These are phyloP conservation scores for Mesochorus sp. DNA, from an alignment of 2,888 invertebrate genomes.

Conservation along the genomic window DNA sequence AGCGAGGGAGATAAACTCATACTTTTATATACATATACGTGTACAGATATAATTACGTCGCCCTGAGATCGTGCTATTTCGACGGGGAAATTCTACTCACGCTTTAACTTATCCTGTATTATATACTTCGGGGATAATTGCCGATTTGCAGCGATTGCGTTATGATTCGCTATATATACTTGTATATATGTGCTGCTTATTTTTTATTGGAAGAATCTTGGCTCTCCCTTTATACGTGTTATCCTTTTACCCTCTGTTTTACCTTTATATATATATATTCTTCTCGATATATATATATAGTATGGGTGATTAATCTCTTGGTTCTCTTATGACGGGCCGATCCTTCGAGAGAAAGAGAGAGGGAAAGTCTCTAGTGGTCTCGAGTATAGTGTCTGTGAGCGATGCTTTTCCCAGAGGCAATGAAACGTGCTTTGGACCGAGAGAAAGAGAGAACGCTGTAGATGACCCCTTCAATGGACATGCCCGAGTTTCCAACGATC, in stretches of 20 bases:
- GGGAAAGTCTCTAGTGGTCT: too few relatives aligned
- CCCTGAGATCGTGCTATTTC: neutral
- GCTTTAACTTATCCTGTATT: too few relatives aligned
- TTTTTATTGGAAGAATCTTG: too few relatives aligned
- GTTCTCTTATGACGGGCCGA: slow-evolving; percentile 21
- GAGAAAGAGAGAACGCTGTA: too few relatives aligned
- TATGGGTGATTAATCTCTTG: slow-evolving; percentile 35
- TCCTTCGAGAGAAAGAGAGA: slow-evolving; percentile 1
- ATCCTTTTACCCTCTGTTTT: too few relatives aligned
- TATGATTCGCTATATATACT: slow-evolving; percentile 11
- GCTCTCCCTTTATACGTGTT: too few relatives aligned
- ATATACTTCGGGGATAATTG: slow-evolving; percentile 17
- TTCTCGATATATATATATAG: neutral
- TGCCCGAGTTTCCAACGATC: slow-evolving; percentile 21
- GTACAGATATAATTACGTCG: slow-evolving; percentile 22
- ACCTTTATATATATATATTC: neutral
- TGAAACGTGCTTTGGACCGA: too few relatives aligned
- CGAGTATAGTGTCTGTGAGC: slow-evolving; percentile 36
- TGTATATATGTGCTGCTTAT: neutral
- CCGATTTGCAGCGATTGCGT: slow-evolving; percentile 39
- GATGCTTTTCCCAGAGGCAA: slow-evolving; percentile 1
- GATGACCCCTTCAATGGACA: neutral
- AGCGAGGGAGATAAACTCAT: slow-evolving; percentile 1
- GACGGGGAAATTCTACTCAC: neutral
- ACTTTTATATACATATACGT: too few relatives aligned